These are phyloP conservation scores for Silurus glanis DNA, from an alignment of 2,113 vertebrate genomes.

Conservation along the genomic window DNA sequence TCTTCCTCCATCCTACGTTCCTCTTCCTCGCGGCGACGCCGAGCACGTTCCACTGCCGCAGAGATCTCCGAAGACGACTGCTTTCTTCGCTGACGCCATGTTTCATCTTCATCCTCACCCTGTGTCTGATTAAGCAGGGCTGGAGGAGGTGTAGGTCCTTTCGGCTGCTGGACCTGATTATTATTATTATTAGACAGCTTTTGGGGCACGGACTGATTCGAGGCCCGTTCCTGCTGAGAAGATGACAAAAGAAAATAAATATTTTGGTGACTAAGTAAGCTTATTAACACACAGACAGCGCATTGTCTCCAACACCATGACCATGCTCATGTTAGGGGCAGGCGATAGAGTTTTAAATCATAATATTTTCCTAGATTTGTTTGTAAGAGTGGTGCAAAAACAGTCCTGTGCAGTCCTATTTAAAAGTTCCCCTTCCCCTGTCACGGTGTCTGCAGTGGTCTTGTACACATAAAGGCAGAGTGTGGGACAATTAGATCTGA, in stretches of 20 bases:
- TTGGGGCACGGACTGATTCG: constrained; percentile 60
- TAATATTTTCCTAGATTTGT: not conserved
- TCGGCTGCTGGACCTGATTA: constrained; percentile 60
- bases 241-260: not conserved
- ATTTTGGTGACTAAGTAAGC: not conserved
- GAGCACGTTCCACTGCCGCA: constrained; percentile 85
- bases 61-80: constrained; percentile 89
- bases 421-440: not conserved
- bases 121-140: constrained; percentile 61
- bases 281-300: not conserved
- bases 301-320: not conserved
- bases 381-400: not conserved
- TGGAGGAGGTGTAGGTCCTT: constrained; percentile 55
- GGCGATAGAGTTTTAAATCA: not conserved
- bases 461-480: not conserved
- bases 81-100: constrained; percentile 88
- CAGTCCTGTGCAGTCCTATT: not conserved
- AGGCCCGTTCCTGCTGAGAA: constrained; percentile 62
- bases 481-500: not conserved
- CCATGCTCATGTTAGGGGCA: not conserved
- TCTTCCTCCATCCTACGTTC: constrained; percentile 92
- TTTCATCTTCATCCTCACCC: constrained; percentile 88
- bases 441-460: not conserved
- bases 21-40: constrained; percentile 85
- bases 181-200: constrained; percentile 61